Evolutionary conservation across 1,140 invertebrate species (phyloP).

Genomic region (Philotrypesis tridentata): DNA sequence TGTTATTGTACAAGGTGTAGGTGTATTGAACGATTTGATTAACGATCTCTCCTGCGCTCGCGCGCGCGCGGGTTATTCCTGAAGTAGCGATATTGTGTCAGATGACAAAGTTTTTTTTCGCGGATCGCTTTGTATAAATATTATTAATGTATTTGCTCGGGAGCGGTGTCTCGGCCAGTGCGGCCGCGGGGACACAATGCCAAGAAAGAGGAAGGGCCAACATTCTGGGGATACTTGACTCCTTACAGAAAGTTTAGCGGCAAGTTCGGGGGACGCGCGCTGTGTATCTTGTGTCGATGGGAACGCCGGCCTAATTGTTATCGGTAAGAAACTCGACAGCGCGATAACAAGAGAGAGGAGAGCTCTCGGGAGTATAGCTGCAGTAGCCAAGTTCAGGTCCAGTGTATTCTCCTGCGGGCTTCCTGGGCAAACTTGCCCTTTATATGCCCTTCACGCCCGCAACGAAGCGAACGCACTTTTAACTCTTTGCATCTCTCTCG

Average conservation of each 20-base stretch:
- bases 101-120: background rate
- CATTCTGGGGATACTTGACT: conserved; percentile 46
- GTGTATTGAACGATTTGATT: conserved; percentile 23
- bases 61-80: background rate
- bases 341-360: conserved; percentile 65
- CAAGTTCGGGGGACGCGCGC: conserved; percentile 5
- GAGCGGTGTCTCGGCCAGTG: too few relatives aligned
- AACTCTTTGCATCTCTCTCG: conserved; percentile 19
- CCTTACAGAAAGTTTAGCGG: conserved; percentile 37
- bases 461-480: conserved; percentile 35
- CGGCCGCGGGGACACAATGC: background rate
- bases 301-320: conserved; percentile 70
- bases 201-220: background rate
- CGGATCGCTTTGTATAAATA: background rate
- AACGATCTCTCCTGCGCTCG: conserved; percentile 29
- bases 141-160: background rate
- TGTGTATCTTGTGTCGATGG: conserved; percentile 65
- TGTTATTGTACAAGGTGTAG: background rate
- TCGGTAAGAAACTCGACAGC: conserved; percentile 69
- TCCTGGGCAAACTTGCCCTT: conserved; percentile 7
- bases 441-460: background rate
- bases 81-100: conserved; percentile 14
- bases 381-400: conserved; percentile 28
- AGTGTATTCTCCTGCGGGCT: conserved; percentile 39
- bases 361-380: background rate